Base-by-base conservation (phyloP, 1,140 invertebrate genomes). In the Ooceraea biroi region DNA sequence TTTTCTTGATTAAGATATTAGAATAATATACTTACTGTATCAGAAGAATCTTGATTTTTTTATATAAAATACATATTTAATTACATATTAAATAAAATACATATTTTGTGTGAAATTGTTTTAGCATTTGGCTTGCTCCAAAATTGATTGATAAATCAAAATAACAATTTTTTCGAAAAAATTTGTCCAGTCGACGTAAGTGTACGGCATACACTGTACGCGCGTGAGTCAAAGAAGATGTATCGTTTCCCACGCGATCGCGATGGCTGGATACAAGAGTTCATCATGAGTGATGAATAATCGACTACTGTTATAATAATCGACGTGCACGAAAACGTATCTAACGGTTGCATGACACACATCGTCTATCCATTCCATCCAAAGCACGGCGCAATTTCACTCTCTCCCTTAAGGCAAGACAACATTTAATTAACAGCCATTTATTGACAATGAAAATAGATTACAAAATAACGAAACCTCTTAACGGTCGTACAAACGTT, bases 231-330 rank as follows among this genome's bases (percentile, higher is more conserved):
- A 73, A 52, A 44, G 52, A 63, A 63, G 22, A 69, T 44, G 25
- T 60, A 50, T 30, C 17, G 44, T 41, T 57, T 55, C 65, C 72
- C 85, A 87, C 85, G 86, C 86, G 85, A 87, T 87, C 86, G 86
- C 86, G 63, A 36, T 87, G 85, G 19, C 17, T 36, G 22, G 12
- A 22, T 76, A 61, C n/a, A 27, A 55, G 36, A 57, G 65, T 80
- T 58, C 50, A 19, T 78, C 30, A 44, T 19, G 30, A 17, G 68
- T 68, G 52, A 57, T 10, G 30, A 78, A 10, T 46, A 58, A 44
- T 8, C 76, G 36, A 12, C n/a, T n/a, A n/a, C n/a, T n/a, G n/a
- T n/a, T n/a, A n/a, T n/a, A n/a, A n/a, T n/a, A n/a, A n/a, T 36
- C 36, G 36, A 36, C 36, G 36, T 36, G 36, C 36, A 36, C 36